Percentiles rank a stretch among this genome's conserved stretches.
Evolutionary conservation across 1,140 invertebrate species (phyloP).

Genomic region (Orussus abietinus): DNA sequence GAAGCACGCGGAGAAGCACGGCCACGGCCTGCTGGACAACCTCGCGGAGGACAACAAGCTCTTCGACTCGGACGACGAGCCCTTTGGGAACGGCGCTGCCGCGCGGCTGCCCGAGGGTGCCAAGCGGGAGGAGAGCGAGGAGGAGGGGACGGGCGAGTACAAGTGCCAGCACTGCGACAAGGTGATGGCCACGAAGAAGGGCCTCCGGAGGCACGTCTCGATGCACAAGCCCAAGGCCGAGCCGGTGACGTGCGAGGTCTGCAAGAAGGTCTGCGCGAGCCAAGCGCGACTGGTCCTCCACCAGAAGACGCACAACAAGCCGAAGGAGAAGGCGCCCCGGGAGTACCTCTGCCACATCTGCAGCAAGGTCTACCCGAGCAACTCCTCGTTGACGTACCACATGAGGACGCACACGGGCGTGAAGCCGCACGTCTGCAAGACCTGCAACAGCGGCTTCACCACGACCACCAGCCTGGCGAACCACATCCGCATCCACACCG

Average conservation of each 20-base stretch:
- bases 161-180: conserved; percentile 26
- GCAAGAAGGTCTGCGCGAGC: conserved; percentile 49
- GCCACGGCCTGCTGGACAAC: conserved; percentile 23
- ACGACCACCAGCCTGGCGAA: conserved; percentile 50
- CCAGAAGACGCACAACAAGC: conserved; percentile 47
- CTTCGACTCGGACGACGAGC: conserved; percentile 23
- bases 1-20: conserved; percentile 36
- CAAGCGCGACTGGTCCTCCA: conserved; percentile 45
- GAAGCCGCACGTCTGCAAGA: conserved; percentile 51
- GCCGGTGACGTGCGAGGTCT: conserved; percentile 47
- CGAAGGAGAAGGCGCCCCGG: conserved; percentile 48
- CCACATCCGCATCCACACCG: conserved; percentile 51
- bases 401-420: conserved; percentile 52
- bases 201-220: conserved; percentile 45
- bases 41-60: conserved; percentile 22
- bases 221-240: conserved; percentile 51
- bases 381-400: conserved; percentile 50
- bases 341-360: conserved; percentile 52
- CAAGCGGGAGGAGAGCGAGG: conserved; percentile 40
- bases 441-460: conserved; percentile 51
- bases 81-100: conserved; percentile 5
- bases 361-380: conserved; percentile 52
- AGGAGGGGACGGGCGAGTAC: conserved; percentile 30
- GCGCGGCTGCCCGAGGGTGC: conserved; percentile 10
- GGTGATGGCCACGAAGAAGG: conserved; percentile 43